Evolutionary conservation across 2,888 invertebrate genomes (phyloP), one percentile per base, ranked within the genome.

Genomic region (Asteroscopus sphinx): DNA sequence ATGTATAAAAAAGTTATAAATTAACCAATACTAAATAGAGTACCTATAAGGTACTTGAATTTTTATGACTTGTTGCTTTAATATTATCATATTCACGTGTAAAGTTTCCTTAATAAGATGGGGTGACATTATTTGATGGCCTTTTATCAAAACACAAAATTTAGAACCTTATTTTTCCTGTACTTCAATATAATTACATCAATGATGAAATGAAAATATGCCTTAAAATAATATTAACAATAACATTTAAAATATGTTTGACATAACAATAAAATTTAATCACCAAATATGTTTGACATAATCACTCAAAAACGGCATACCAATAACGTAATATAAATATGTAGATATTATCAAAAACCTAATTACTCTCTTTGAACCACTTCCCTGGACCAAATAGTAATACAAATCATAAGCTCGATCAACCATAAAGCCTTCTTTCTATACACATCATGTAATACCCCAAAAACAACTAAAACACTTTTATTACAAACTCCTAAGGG

Each of bases 361-460:
- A 87, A 89, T 90, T 88, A 89, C 83, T 80, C 74, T 76, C 71
- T 79, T 73, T 65, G 74, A 85, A 77, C 80, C 77, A 86, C 89
- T 89, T 89, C 88, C 85, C 85, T 86, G 82, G 80, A 81, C 83
- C 76, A 81, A 88, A 87, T 83, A 83, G 83, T 87, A 83, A 85
- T 86, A 90, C 87, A 86, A 89, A 91, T 90, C 90, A 90, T 82
- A 68, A 85, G 87, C 83, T 88, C 89, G 89, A 91, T 92, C 90
- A 88, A 88, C 85, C 86, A 83, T 85, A 87, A 85, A 87, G 86
- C 87, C 85, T 88, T 81, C 81, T 82, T 88, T 81, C 81, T 82
- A 80, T 81, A 82, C 81, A 83, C 82, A 85, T 82, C 82, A 82
- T 82, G 80, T 79, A 85, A 82, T 81, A 78, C 67, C 59, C 62